These are phyloP conservation scores for Blastobasis lacticolella DNA, from an alignment of 2,888 invertebrate species.

Conservation along the genomic window DNA sequence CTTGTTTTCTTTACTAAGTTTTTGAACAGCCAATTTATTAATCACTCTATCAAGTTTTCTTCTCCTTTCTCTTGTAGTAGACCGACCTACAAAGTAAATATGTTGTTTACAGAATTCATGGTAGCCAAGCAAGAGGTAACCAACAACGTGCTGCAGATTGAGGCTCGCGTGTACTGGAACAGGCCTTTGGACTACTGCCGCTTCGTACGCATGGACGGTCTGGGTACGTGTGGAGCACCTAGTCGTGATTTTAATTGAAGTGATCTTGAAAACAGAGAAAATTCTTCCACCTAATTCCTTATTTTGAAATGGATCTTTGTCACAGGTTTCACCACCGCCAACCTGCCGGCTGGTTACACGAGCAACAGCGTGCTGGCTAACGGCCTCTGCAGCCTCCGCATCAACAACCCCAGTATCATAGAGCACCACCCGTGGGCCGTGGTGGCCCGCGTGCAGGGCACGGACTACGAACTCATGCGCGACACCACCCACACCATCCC, in stretches of 20 bases:
- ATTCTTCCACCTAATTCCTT: not conserved
- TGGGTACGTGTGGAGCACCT: constrained; percentile 24
- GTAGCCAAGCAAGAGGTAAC: constrained; percentile 14
- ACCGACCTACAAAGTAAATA: not conserved
- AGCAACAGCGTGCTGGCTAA: constrained; percentile 10
- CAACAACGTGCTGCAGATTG: constrained; percentile 16
- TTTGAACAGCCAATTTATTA: not conserved
- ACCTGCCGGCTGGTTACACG: constrained; percentile 25
- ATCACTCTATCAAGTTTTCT: not conserved
- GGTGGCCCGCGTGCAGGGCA: constrained; percentile 31
- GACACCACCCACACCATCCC: constrained; percentile 18
- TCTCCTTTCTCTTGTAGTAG: not conserved
- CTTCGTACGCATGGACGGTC: constrained; percentile 51
- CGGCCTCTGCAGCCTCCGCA: constrained; percentile 31
- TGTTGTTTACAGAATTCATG: constrained; percentile 29
- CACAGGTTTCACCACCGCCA: constrained; percentile 41
- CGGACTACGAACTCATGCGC: constrained; percentile 29
- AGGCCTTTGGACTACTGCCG: constrained; percentile 51
- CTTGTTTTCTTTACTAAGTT: not conserved
- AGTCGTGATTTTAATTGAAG: not conserved
- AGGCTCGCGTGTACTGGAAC: constrained; percentile 19
- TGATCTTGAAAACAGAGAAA: not conserved
- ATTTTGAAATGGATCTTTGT: not conserved
- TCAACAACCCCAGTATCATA: constrained; percentile 22
- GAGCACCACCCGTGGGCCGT: constrained; percentile 51